Evolutionary conservation across 92 coral and sea anemone genomes (phyloP).

Genomic region (Epizoanthus stellaris): DNA sequence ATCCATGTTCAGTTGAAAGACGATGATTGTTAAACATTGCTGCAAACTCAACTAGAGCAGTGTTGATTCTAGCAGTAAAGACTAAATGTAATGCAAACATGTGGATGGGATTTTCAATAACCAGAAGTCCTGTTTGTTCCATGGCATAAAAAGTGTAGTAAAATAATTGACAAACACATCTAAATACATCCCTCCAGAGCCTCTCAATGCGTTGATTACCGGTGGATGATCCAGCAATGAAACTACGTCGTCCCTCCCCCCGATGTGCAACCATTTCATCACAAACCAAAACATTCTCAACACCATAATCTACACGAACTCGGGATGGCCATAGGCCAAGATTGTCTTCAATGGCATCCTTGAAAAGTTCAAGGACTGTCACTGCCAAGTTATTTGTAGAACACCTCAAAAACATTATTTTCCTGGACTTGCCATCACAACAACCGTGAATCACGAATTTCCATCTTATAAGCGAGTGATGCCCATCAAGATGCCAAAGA

Average conservation of each 20-base stretch:
- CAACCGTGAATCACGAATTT: conserved; percentile 74
- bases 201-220: conserved; percentile 74
- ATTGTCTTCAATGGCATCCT: conserved; percentile 55
- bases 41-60: conserved; percentile 68
- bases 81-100: conserved; percentile 59
- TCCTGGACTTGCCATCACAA: conserved; percentile 71
- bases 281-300: conserved; percentile 73
- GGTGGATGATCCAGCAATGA: conserved; percentile 81
- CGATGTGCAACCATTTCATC: conserved; percentile 72
- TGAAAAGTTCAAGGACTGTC: conserved; percentile 70
- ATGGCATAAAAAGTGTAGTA: conserved; percentile 73
- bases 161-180: conserved; percentile 63
- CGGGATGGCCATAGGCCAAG: conserved; percentile 80
- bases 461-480: conserved; percentile 77
- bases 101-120: conserved; percentile 70
- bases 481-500: conserved; percentile 82
- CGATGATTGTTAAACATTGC: conserved; percentile 54
- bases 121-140: conserved; percentile 70
- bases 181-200: conserved; percentile 74
- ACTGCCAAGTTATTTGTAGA: conserved; percentile 78
- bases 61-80: conserved; percentile 54
- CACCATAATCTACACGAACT: conserved; percentile 74
- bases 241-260: conserved; percentile 76
- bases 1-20: conserved; percentile 56
- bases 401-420: conserved; percentile 67